Evolutionary conservation across 2,113 vertebrate genomes (phyloP), one percentile per base, ranked within the genome.

Genomic region (Syngnathus scovelli): DNA sequence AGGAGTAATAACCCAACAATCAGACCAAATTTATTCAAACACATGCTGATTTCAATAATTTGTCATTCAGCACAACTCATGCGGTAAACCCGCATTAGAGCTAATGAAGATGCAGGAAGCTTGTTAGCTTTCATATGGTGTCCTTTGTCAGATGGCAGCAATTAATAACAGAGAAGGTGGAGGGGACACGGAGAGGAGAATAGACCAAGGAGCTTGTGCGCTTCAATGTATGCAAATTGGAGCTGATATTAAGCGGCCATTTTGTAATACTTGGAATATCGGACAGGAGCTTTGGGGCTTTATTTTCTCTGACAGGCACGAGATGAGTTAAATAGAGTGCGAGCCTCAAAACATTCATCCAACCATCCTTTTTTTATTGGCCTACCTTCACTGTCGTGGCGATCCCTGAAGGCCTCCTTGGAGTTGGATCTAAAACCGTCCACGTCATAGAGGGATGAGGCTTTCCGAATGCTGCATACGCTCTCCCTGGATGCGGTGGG

Each of bases 341-440:
- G 21, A 1, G 8, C 21, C 21, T 12, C 10, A 55, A 55, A 55
- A 51, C 19, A 51, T 23, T n/a, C 52, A 12, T 7, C 11, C 18
- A 12, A 2, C 11, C 18, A 51, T 33, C 27, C 27, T 48, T 48
- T 46, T 44, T 48, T 48, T 48, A 48, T 48, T 48, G 56, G 66
- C 83, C 19, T 95, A 99, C 97, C 97, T 98, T 99, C 96, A 19
- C 96, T 98, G 78, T 95, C 93, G 0, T 99, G 97, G 39, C 96
- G 91, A 78, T 96, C 96, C 86, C 96, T 94, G 89, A 96, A 98
- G 64, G 86, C 66, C 66, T 74, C 81, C 87, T 95, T 95, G 76
- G 92, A 89, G 48, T 95, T 93, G 72, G 91, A 68, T 41, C 82
- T 90, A 78, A 95, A 95, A 72, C 93, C 94, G 88, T 98, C 94